Percentiles rank a stretch among this genome's conserved stretches.
These are phyloP conservation scores for Ophiothrix spiculata DNA, from an alignment of 35 echinoderm and acorn worm species.

Conservation along the genomic window DNA sequence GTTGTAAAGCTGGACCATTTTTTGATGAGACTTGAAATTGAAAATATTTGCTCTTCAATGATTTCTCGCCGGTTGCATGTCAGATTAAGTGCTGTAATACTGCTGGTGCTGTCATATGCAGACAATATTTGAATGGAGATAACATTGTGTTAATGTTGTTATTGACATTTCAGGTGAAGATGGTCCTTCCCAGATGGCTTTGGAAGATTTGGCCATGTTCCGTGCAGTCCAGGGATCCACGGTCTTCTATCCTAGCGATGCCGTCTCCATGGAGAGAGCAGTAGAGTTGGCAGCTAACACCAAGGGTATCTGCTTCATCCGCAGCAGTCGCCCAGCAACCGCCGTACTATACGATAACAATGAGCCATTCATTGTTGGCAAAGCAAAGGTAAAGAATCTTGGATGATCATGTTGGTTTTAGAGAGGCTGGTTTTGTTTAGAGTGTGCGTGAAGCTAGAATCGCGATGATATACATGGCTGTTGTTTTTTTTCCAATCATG, in stretches of 20 bases:
- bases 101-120: not conserved
- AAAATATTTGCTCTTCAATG: no score
- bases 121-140: not conserved
- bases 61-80: no score
- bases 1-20: no score
- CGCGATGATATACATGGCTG: no score
- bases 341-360: constrained; percentile 56
- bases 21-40: no score
- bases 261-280: constrained; percentile 83
- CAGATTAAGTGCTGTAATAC: no score
- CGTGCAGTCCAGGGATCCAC: constrained; percentile 75
- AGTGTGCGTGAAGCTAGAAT: no score
- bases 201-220: constrained; percentile 96
- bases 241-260: constrained; percentile 96
- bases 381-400: no score
- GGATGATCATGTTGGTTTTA: no score
- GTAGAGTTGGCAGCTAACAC: constrained; percentile 89
- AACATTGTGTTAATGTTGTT: not conserved
- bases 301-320: constrained; percentile 89
- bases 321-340: constrained; percentile 79
- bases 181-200: constrained; percentile 95
- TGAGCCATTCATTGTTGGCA: constrained; percentile 46
- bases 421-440: no score
- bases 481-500: no score
- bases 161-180: constrained; percentile 83